Base-by-base conservation (phyloP, 2,113 vertebrate genomes). In the Cromileptes altivelis region DNA sequence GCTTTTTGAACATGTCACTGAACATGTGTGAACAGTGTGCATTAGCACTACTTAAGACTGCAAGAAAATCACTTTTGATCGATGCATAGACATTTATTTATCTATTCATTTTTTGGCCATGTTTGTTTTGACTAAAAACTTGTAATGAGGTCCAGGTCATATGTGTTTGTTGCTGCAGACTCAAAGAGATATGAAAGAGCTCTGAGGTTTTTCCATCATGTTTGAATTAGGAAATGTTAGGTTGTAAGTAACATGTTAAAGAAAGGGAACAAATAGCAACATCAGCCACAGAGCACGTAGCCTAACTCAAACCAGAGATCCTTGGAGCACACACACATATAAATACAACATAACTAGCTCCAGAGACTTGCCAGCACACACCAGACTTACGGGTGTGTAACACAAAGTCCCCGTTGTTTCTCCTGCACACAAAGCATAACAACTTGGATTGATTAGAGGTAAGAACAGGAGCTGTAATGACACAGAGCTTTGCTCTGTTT, bases 381-480 rank as follows among this genome's bases (percentile, higher is more conserved):
- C 63, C 45, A 62, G 71, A 68, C 79, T 88, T 73, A 85, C 73
- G 78, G 88, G 82, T 84, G 87, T 74, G 75, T 85, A 79, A 86
- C 77, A 92, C 91, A 94, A 93, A 90, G 87, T 81, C 81, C 75
- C 74, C 49, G 78, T 92, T 94, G 91, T 94, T 88, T 84, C 85
- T 63, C 25, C 45, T n/a, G 17, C 27, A 1, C 70, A 77, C 89
- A 78, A 67, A 88, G 71, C 79, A 77, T 37, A 86, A 87, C 92
- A 90, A 93, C 86, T 64, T 86, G 80, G 84, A 88, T 80, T 91
- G 91, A 92, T 93, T 93, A 88, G 81, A 81, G 78, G 88, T 80
- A 85, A 87, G 72, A 93, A 81, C 77, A 76, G 57, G 77, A 84
- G 84, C 85, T 92, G 80, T 69, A 91, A 92, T 91, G 90, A 91